These are phyloP conservation scores for Megaleporinus macrocephalus DNA, from an alignment of 2,113 vertebrate species.

Conservation along the genomic window DNA sequence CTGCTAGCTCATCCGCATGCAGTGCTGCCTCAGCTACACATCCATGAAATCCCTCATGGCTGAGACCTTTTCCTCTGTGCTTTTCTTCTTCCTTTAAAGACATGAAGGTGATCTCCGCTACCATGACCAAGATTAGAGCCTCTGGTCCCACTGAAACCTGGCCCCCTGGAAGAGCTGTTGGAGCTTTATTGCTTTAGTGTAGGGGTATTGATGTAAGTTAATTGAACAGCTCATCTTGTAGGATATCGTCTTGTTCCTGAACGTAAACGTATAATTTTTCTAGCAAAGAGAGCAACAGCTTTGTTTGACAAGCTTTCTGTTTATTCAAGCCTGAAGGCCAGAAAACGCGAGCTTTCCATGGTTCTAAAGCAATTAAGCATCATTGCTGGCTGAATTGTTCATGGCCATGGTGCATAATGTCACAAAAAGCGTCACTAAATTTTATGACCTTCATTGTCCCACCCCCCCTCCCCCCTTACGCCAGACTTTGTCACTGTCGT, in stretches of 20 bases:
- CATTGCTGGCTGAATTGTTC: slow-evolving; percentile 1
- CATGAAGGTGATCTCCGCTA: background rate
- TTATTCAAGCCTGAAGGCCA: slow-evolving; percentile 1
- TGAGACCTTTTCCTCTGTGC: slow-evolving; percentile 2
- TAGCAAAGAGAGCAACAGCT: slow-evolving; percentile 10
- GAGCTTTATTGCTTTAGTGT: background rate
- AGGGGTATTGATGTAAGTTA: background rate
- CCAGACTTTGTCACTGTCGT: slow-evolving; percentile 8
- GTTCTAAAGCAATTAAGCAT: slow-evolving; percentile 19
- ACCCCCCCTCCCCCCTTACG: background rate
- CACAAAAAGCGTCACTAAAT: slow-evolving; percentile 10
- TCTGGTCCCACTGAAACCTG: background rate
- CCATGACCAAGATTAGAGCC: slow-evolving; percentile 6
- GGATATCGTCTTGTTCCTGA: background rate
- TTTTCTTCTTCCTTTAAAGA: slow-evolving; percentile 2
- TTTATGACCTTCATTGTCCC: slow-evolving; percentile 19
- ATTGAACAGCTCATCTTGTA: slow-evolving; percentile 5
- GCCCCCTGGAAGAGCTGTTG: background rate
- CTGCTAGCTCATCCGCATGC: background rate
- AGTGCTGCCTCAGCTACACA: slow-evolving; percentile 4
- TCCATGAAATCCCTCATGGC: slow-evolving; percentile 1
- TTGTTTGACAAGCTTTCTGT: background rate
- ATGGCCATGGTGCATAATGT: slow-evolving; percentile 3
- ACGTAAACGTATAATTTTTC: slow-evolving; percentile 5
- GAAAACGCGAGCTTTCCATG: slow-evolving; percentile 4